Conservation (phyloP, 2,113 vertebrate genomes). For the Pao palembangensis region DNA sequence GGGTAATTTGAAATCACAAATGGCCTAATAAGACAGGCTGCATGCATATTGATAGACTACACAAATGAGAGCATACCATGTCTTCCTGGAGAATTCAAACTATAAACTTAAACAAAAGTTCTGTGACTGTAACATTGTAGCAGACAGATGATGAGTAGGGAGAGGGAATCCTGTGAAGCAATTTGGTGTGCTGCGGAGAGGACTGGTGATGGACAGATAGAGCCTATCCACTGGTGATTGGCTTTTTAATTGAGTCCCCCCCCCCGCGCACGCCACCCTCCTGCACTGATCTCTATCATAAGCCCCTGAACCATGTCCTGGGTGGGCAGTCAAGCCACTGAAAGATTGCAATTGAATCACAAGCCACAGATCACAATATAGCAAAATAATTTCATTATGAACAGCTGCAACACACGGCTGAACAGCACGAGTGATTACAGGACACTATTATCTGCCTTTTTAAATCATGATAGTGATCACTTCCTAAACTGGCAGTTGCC, state of each 20-base stretch:
- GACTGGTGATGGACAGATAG: constrained; percentile 67
- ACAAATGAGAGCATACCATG: constrained; percentile 2
- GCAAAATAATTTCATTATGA: background rate
- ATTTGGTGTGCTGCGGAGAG: constrained; percentile 58
- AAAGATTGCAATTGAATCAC: constrained; percentile 2
- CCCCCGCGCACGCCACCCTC: constrained; percentile 41
- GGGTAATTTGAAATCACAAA: constrained; percentile 38
- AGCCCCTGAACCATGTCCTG: constrained; percentile 43
- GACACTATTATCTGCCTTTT: background rate
- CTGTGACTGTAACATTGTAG: constrained; percentile 38
- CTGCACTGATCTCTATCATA: constrained; percentile 64
- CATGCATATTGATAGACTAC: constrained; percentile 5
- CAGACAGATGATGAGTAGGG: constrained; percentile 44
- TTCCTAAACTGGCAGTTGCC: background rate
- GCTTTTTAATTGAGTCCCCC: constrained; percentile 73
- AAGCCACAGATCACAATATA: background rate
- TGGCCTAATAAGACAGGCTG: constrained; percentile 17
- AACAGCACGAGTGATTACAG: background rate
- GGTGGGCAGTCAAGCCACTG: constrained; percentile 21
- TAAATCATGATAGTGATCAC: background rate
- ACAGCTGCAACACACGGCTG: background rate
- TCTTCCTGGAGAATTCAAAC: constrained; percentile 48
- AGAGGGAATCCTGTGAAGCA: constrained; percentile 45
- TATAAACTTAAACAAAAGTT: constrained; percentile 54
- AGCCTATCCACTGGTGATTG: constrained; percentile 62